Percentiles rank a stretch among this genome's conserved stretches.
phyloP scores from a whole-genome alignment of 2,113 vertebrate genomes.

The Solenodon paradoxus region DNA sequence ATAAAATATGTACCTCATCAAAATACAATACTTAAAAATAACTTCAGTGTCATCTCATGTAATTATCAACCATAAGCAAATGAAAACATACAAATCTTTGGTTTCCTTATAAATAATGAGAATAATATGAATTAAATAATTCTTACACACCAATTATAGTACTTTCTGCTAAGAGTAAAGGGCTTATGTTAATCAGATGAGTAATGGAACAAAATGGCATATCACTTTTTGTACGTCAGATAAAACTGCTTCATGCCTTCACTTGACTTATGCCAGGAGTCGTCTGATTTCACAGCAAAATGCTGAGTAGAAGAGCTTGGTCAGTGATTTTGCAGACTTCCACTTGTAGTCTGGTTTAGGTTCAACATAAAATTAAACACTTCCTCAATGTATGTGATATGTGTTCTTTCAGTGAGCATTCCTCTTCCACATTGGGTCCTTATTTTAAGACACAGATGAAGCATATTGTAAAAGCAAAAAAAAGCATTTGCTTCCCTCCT shows the following conservation, averaged over 20 bases:
- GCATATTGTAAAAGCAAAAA: background rate
- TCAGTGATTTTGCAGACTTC: background rate
- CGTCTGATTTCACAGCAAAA: background rate
- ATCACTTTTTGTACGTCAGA: constrained; percentile 17
- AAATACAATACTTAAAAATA: constrained; percentile 2
- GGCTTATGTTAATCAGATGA: constrained; percentile 43
- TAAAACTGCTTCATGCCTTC: constrained; percentile 29
- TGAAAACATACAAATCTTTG: constrained; percentile 32
- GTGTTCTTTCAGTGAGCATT: constrained; percentile 4
- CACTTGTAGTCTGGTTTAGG: background rate
- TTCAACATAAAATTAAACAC: background rate
- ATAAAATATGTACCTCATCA: constrained; percentile 4
- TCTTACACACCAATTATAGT: background rate
- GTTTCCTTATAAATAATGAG: background rate
- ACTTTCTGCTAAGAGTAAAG: background rate
- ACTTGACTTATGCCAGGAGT: background rate
- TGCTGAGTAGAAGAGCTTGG: background rate
- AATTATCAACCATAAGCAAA: background rate
- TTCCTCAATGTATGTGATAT: background rate
- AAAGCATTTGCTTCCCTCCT: background rate
- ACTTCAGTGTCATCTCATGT: constrained; percentile 2
- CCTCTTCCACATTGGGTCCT: constrained; percentile 12
- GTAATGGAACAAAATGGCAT: constrained; percentile 32
- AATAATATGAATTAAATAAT: constrained; percentile 30
- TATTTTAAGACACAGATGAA: constrained; percentile 22